Conservation (phyloP, 2,113 vertebrate species). For the Mohoua ochrocephala region DNA sequence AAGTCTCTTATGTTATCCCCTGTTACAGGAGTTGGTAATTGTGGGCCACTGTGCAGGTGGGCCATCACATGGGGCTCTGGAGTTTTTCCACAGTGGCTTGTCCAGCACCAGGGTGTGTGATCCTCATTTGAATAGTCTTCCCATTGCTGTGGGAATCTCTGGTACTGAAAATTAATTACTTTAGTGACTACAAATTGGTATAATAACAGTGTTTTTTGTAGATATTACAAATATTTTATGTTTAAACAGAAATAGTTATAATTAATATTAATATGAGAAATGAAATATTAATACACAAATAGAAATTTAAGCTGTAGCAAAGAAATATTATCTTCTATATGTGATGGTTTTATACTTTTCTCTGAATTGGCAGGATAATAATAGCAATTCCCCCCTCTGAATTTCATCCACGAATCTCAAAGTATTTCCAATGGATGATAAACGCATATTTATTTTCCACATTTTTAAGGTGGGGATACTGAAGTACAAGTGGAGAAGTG, state of each 20-base stretch:
- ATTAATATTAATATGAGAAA: constrained; percentile 32
- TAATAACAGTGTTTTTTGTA: neutral
- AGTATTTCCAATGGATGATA: neutral
- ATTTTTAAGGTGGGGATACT: neutral
- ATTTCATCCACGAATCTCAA: constrained; percentile 4
- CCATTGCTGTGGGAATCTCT: neutral
- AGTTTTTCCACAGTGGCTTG: neutral
- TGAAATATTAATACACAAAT: constrained; percentile 45
- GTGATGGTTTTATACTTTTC: neutral
- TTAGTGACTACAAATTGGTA: neutral
- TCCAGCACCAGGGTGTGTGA: neutral
- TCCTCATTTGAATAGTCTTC: neutral
- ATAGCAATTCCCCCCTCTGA: neutral
- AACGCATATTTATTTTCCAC: neutral
- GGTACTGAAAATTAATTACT: neutral
- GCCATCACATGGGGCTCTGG: neutral
- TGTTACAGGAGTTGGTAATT: neutral
- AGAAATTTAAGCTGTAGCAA: neutral
- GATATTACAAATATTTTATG: neutral
- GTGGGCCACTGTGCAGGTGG: neutral
- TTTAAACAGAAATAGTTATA: neutral
- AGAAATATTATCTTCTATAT: neutral
- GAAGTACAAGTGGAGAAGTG: neutral
- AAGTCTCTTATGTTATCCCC: neutral
- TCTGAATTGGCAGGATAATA: neutral